Evolutionary conservation across 2,888 invertebrate species (phyloP).

Genomic region (Drosophila meridionalis): DNA sequence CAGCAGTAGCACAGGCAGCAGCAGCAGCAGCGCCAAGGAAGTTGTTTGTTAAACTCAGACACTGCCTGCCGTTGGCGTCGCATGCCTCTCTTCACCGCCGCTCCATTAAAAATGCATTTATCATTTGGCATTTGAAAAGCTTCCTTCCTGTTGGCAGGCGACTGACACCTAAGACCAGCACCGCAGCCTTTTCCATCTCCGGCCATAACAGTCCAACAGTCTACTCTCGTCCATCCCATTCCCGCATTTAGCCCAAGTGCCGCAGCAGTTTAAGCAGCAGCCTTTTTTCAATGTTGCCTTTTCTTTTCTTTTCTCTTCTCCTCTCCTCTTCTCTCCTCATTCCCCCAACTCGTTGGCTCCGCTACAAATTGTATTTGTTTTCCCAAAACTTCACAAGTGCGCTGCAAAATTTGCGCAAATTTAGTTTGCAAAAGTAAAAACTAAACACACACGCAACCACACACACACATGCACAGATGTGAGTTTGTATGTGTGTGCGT

Average conservation of each 20-base stretch:
- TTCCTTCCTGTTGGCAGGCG: slow-evolving; percentile 73
- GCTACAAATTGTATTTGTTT: slow-evolving; percentile 71
- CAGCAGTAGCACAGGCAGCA: slow-evolving; percentile 22
- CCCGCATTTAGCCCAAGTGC: slow-evolving; percentile 27
- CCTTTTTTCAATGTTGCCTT: slow-evolving; percentile 16
- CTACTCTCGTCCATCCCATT: slow-evolving; percentile 26
- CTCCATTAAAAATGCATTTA: slow-evolving; percentile 79
- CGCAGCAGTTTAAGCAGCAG: slow-evolving; percentile 54
- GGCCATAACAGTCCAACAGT: slow-evolving; percentile 19
- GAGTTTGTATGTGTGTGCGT: slow-evolving; percentile 25
- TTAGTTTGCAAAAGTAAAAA: slow-evolving; percentile 69
- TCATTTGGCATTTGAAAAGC: slow-evolving; percentile 79
- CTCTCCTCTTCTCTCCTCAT: slow-evolving; percentile 13
- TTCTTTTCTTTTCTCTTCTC: neutral
- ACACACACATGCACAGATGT: slow-evolving; percentile 3
- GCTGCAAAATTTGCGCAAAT: slow-evolving; percentile 61
- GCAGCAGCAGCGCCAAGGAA: slow-evolving; percentile 51
- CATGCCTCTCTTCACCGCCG: slow-evolving; percentile 35
- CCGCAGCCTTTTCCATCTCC: slow-evolving; percentile 29
- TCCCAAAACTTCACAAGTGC: slow-evolving; percentile 44
- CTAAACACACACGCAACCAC: slow-evolving; percentile 31
- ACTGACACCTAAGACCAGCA: slow-evolving; percentile 62
- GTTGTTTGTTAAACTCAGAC: slow-evolving; percentile 69
- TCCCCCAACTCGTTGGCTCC: slow-evolving; percentile 31
- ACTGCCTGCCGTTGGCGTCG: slow-evolving; percentile 32